Conservation (phyloP, 2,888 invertebrate species). For the Cheilosia impressa region DNA sequence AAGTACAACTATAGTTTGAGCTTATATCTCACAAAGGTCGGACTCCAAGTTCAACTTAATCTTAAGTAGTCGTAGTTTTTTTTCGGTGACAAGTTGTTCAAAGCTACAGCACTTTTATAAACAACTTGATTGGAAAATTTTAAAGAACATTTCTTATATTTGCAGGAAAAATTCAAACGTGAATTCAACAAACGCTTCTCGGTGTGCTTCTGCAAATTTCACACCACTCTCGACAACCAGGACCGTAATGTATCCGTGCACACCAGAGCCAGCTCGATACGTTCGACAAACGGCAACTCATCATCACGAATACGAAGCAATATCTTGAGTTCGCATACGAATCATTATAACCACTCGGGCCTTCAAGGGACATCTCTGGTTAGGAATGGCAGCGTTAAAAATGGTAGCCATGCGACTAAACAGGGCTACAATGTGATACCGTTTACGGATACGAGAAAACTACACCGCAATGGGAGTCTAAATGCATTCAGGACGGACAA, state of each 20-base stretch:
- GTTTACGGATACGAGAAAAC: conserved; percentile 55
- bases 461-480: conserved; percentile 57
- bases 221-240: conserved; percentile 79
- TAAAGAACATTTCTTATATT: neutral
- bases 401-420: conserved; percentile 59
- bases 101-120: no score
- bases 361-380: conserved; percentile 48
- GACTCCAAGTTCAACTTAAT: no score
- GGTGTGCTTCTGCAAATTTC: conserved; percentile 84
- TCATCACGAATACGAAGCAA: conserved; percentile 81
- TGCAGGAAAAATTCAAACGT: conserved; percentile 91
- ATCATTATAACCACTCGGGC: conserved; percentile 45
- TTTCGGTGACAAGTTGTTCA: no score
- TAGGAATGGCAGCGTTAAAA: conserved; percentile 70
- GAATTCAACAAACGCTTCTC: conserved; percentile 90
- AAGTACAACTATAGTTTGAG: no score
- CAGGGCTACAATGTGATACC: conserved; percentile 64
- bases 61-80: no score
- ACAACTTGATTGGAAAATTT: no score
- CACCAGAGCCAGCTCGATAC: conserved; percentile 82
- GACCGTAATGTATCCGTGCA: conserved; percentile 83
- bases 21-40: no score
- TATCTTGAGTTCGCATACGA: conserved; percentile 76
- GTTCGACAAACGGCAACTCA: conserved; percentile 82
- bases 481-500: conserved; percentile 49